Conservation (phyloP, 2,113 vertebrate species). For the Cyprinodon variegatus region DNA sequence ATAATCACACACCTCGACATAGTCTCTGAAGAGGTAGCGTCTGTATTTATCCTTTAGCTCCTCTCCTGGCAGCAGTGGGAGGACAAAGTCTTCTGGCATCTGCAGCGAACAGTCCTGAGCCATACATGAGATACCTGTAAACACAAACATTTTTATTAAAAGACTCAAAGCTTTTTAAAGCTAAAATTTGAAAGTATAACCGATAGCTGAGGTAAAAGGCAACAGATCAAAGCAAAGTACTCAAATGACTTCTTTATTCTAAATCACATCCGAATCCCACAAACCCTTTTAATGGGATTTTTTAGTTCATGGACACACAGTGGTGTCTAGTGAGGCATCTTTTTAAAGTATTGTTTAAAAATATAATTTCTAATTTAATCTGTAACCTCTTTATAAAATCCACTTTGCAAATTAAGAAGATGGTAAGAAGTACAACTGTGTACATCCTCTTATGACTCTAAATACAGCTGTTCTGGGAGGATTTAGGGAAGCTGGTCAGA, state of each 20-base stretch:
- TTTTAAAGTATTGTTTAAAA: too few relatives aligned
- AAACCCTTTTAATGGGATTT: too few relatives aligned
- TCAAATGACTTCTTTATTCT: too few relatives aligned
- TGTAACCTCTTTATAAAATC: not conserved
- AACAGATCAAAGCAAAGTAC: not conserved
- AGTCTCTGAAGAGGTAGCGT: constrained; percentile 99
- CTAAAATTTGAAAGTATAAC: not conserved
- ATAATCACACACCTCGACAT: constrained; percentile 86
- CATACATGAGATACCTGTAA: constrained; percentile 95
- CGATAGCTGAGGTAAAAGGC: not conserved
- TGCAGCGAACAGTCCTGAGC: constrained; percentile 96
- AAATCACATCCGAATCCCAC: too few relatives aligned
- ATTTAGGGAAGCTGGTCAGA: too few relatives aligned
- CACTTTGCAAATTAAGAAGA: too few relatives aligned
- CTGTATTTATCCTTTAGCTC: constrained; percentile 98
- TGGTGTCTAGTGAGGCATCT: too few relatives aligned
- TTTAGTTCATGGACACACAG: too few relatives aligned
- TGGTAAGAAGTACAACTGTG: not conserved
- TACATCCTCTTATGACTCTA: not conserved
- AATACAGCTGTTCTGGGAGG: not conserved
- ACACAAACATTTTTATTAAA: not conserved
- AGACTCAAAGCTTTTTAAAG: not conserved
- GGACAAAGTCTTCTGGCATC: constrained; percentile 96
- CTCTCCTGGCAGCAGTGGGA: constrained; percentile 93
- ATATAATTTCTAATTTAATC: not conserved